These are phyloP conservation scores for Camelus bactrianus DNA, from an alignment of 2,113 vertebrate genomes.

Conservation along the genomic window DNA sequence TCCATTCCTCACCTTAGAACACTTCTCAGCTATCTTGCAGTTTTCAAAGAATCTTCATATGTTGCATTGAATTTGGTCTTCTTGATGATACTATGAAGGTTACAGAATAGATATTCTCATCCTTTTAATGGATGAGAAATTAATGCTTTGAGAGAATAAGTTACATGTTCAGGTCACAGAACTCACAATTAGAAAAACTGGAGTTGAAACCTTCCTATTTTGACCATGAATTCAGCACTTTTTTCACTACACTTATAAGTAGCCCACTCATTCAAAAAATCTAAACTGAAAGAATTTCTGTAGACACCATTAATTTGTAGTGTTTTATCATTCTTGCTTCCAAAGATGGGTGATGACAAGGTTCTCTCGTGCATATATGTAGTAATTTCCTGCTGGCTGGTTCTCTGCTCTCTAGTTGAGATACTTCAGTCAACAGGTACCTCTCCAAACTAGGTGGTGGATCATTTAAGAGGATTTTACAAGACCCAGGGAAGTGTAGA, in stretches of 20 bases:
- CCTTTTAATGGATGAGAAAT: not conserved
- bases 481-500: not conserved
- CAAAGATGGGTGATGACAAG: not conserved
- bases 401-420: not conserved
- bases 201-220: not conserved
- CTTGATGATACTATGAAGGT: not conserved
- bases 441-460: not conserved
- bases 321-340: not conserved
- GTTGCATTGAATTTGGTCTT: not conserved
- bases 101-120: not conserved
- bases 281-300: not conserved
- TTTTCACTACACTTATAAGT: not conserved
- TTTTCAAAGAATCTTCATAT: conserved; percentile 31
- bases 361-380: not conserved
- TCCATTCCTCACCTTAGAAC: not conserved
- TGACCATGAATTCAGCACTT: not conserved
- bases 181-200: not conserved
- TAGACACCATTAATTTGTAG: not conserved
- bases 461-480: not conserved
- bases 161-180: not conserved
- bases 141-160: not conserved
- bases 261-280: not conserved
- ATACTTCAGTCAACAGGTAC: not conserved
- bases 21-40: not conserved
- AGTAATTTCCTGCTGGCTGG: not conserved